Base-by-base conservation (phyloP, 2,888 invertebrate species). In the Apodemia duryi region DNA sequence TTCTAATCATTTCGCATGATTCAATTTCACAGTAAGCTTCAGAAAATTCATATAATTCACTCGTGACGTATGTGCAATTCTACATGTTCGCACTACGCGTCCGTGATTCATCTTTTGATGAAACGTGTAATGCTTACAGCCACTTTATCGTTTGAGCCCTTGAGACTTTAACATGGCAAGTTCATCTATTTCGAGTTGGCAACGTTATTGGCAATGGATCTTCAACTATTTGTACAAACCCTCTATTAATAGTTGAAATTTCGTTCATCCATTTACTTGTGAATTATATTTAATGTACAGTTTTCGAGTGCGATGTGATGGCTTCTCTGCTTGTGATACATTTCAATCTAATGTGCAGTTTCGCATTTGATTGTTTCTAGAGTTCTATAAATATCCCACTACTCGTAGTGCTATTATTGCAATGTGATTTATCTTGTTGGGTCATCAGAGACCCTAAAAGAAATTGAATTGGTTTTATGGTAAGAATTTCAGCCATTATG, bases 161-260 rank as follows among this genome's bases (percentile, higher is more conserved):
- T 82, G 82, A 76, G 66, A 70, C 49, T 60, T 61, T 13, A 46
- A 46, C 52, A 51, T 75, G 72, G 74, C 80, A 78, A 78, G 77
- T 74, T 73, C 75, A 72, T 74, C 73, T 83, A 84, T 81, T 80
- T 78, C 70, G 67, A 75, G 77, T 75, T 73, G 73, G 73, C 75
- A 74, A 70, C 63, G 65, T 64, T 68, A 69, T 73, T 71, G 74
- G 73, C 73, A 73, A 68, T 77, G 73, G 72, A 74, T 64, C 65
- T 51, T 52, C 38, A 63, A 63, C 46, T 49, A 32, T 51, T 38
- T 41, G 65, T 46, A 61, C 29, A n/a, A 63, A 63, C 35, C 46
- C 28, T 61, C 61, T 51, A 61, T 11, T 65, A 65, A 61, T 65
- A 61, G 35, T 49, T 51, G 41, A 61, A 65, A 65, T 51, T 51